Conservation (phyloP, 2,797 vertebrate species). For the Enteromius treurensis region DNA sequence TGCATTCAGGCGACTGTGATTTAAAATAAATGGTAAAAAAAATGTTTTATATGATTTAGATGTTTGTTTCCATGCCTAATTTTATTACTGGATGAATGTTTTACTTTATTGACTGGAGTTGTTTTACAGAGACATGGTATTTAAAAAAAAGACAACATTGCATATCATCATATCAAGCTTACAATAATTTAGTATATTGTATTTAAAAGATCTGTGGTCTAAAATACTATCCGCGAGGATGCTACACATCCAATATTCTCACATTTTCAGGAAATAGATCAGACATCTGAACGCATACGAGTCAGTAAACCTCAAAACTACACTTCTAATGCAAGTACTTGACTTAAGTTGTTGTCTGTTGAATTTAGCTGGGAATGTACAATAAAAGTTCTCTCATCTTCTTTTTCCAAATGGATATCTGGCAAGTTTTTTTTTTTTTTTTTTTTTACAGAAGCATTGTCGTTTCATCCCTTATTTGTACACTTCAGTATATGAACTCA, state of each 20-base stretch:
- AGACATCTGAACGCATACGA: conserved; percentile 48
- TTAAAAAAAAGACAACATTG: conserved; percentile 27
- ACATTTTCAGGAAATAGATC: conserved; percentile 54
- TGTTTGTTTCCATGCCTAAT: conserved; percentile 54
- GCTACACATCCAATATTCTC: conserved; percentile 16
- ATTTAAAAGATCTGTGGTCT: conserved; percentile 54
- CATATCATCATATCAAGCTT: conserved; percentile 29
- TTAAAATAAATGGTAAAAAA: conserved; percentile 76
- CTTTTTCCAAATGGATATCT: background rate
- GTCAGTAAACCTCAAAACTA: conserved; percentile 38
- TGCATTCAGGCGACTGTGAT: conserved; percentile 89
- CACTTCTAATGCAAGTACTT: conserved; percentile 48
- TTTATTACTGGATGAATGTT: conserved; percentile 50
- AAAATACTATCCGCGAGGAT: conserved; percentile 36
- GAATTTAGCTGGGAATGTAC: conserved; percentile 47
- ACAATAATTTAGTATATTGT: conserved; percentile 39
- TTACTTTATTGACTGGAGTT: conserved; percentile 22
- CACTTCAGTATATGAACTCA: background rate
- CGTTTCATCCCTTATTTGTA: background rate
- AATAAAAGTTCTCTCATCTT: conserved; percentile 40
- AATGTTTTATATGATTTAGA: conserved; percentile 68
- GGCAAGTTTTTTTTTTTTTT: background rate
- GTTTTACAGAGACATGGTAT: conserved; percentile 32
- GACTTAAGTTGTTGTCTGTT: conserved; percentile 43
- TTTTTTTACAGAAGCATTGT: background rate